A percentile compares a stretch with the other conserved stretches of the same genome.
phyloP scores from a whole-genome alignment of 2,113 vertebrate genomes.

The Vidua macroura region DNA sequence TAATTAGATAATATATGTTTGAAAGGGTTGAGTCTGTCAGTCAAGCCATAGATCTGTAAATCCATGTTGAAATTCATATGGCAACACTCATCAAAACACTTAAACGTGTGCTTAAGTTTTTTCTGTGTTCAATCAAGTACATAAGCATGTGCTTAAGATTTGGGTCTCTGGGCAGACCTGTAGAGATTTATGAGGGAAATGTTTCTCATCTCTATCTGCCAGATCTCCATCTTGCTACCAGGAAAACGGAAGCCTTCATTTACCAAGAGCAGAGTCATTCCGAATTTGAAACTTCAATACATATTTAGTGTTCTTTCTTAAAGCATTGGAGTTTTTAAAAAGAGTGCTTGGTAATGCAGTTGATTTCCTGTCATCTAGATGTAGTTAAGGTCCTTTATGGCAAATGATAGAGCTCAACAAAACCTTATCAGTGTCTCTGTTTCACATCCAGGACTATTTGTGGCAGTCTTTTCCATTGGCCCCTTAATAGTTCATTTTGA shows the following conservation, averaged over 20 bases:
- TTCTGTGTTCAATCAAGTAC: constrained; percentile 56
- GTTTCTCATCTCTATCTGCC: constrained; percentile 9
- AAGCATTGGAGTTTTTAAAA: neutral
- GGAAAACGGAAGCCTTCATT: neutral
- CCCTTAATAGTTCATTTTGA: neutral
- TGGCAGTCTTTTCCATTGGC: neutral
- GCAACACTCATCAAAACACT: constrained; percentile 60
- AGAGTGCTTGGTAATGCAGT: neutral
- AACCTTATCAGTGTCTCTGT: neutral
- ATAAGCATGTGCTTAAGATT: constrained; percentile 42
- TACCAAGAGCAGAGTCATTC: neutral
- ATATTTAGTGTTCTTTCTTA: neutral
- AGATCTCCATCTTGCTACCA: constrained; percentile 17
- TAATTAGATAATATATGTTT: constrained; percentile 63
- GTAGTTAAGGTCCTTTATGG: neutral
- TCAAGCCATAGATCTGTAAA: constrained; percentile 52
- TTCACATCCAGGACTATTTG: neutral
- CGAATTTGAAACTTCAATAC: neutral
- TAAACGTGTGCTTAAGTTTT: constrained; percentile 54
- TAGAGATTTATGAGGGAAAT: constrained; percentile 36
- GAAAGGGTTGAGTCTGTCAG: constrained; percentile 53
- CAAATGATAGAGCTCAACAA: neutral
- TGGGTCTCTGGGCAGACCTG: constrained; percentile 30
- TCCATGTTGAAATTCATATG: constrained; percentile 61
- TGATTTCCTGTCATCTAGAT: neutral